A percentile compares a stretch with the other conserved stretches of the same genome.
phyloP scores from a whole-genome alignment of 2,888 invertebrate genomes.

The Enchytraeus crypticus region DNA sequence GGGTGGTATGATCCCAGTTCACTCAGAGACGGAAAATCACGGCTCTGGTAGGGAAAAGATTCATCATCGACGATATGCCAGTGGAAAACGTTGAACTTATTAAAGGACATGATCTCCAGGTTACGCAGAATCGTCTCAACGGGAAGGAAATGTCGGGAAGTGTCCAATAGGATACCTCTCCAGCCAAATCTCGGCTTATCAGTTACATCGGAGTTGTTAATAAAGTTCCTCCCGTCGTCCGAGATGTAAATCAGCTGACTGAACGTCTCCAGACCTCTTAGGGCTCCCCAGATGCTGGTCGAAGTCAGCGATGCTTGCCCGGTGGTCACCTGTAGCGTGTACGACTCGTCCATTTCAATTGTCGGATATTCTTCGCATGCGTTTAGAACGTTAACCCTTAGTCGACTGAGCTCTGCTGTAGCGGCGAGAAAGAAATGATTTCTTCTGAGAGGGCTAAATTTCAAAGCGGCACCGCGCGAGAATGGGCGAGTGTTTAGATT shows the following conservation, averaged over 20 bases:
- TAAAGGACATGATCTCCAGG: slow-evolving; percentile 73
- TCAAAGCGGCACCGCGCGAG: too few relatives aligned
- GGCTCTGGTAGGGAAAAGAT: slow-evolving; percentile 71
- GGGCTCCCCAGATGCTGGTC: slow-evolving; percentile 65
- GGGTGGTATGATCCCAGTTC: slow-evolving; percentile 45
- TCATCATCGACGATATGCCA: slow-evolving; percentile 76
- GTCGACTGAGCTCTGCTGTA: neutral
- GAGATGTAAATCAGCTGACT: slow-evolving; percentile 60
- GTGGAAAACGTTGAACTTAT: slow-evolving; percentile 85
- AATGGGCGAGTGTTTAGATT: too few relatives aligned
- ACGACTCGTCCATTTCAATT: slow-evolving; percentile 58
- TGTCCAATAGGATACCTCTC: slow-evolving; percentile 76
- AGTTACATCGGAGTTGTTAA: slow-evolving; percentile 59
- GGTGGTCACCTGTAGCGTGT: neutral
- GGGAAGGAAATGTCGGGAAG: slow-evolving; percentile 74
- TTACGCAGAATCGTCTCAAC: slow-evolving; percentile 55
- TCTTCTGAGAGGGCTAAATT: too few relatives aligned
- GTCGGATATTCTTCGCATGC: neutral
- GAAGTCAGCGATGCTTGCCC: slow-evolving; percentile 31
- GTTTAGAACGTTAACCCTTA: neutral
- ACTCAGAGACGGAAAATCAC: slow-evolving; percentile 55
- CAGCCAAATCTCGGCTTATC: slow-evolving; percentile 73
- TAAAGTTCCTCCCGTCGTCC: slow-evolving; percentile 51
- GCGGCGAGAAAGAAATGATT: too few relatives aligned
- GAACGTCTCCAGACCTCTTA: slow-evolving; percentile 78